These are phyloP conservation scores for Uropsilus gracilis DNA, from an alignment of 2,113 vertebrate species.

Conservation along the genomic window DNA sequence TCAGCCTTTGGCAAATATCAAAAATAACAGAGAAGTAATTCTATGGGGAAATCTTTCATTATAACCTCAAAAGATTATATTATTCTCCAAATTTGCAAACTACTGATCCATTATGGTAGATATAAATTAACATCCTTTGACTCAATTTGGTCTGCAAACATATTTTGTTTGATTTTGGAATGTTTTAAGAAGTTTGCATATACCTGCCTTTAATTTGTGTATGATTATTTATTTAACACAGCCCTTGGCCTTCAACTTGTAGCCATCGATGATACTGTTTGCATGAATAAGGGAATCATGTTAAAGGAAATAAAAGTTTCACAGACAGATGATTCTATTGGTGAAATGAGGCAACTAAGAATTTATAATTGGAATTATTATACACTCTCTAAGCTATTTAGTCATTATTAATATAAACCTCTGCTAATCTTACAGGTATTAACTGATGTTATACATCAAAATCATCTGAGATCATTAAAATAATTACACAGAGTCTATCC, in stretches of 20 bases:
- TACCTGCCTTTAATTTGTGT: not conserved
- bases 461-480: conserved; percentile 36
- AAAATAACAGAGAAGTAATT: not conserved
- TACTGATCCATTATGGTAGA: not conserved
- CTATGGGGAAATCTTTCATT: not conserved
- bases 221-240: not conserved
- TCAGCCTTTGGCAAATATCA: not conserved
- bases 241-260: not conserved
- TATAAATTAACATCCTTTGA: not conserved
- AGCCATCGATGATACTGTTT: not conserved
- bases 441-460: not conserved
- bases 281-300: not conserved
- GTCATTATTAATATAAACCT: not conserved
- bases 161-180: not conserved
- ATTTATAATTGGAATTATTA: not conserved
- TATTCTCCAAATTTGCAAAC: not conserved
- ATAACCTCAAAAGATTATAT: not conserved
- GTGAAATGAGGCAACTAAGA: not conserved
- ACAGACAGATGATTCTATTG: not conserved
- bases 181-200: not conserved
- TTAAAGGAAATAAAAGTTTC: not conserved
- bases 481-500: conserved; percentile 1
- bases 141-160: not conserved
- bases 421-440: conserved; percentile 33
- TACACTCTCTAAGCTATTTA: not conserved